These are phyloP conservation scores for Brevipalpus yothersi DNA, from an alignment of 1,140 invertebrate species.

Conservation along the genomic window DNA sequence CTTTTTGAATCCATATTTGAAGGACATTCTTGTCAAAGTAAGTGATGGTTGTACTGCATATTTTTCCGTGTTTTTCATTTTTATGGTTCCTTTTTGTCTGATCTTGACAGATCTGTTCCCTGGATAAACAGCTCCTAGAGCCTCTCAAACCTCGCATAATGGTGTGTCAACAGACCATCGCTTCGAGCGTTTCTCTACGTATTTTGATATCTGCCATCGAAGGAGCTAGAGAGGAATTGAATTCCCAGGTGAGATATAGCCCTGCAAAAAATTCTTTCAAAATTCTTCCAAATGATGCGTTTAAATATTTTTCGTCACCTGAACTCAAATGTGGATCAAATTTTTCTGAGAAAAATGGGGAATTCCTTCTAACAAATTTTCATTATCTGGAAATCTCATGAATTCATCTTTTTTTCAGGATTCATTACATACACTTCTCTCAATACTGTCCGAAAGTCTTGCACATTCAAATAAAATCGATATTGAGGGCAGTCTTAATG, in stretches of 20 bases:
- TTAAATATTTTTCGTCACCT: slow-evolving; percentile 6
- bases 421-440: background rate
- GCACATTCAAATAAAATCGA: background rate
- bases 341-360: background rate
- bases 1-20: no score
- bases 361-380: background rate
- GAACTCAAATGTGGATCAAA: background rate
- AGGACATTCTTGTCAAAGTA: no score
- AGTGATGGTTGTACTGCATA: no score
- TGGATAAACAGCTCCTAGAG: no score
- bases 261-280: background rate
- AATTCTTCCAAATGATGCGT: background rate
- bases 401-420: background rate
- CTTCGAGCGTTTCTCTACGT: no score
- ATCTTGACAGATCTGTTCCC: no score
- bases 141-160: no score
- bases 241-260: background rate
- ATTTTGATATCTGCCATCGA: no score
- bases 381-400: background rate
- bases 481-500: background rate
- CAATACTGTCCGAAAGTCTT: background rate
- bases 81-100: no score
- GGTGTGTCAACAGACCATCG: no score
- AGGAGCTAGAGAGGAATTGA: no score
- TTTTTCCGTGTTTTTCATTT: no score